phyloP scores from a whole-genome alignment of 2,113 vertebrate genomes.

The Petaurus breviceps region DNA sequence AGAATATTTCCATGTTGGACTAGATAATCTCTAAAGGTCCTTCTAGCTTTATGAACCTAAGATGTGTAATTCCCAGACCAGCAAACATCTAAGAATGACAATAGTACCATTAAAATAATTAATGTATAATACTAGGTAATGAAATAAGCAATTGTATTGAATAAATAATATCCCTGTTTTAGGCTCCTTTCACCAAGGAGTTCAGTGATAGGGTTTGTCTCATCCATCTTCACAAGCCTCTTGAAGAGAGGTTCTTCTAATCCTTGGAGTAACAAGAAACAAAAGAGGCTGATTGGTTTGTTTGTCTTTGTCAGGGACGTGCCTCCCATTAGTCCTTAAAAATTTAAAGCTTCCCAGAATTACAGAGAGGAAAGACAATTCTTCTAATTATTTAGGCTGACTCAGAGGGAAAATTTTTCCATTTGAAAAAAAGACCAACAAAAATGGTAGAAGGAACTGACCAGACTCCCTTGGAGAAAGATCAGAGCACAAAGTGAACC shows the following conservation, averaged over 20 bases:
- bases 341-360: background rate
- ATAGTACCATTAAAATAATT: background rate
- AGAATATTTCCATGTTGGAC: background rate
- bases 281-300: background rate
- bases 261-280: background rate
- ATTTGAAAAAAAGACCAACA: background rate
- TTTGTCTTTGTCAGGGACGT: background rate
- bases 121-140: background rate
- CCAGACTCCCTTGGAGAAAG: conserved; percentile 16
- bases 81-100: background rate
- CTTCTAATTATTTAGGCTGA: background rate
- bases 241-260: background rate
- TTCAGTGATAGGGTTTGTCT: background rate
- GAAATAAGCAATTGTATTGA: background rate
- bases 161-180: background rate
- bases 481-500: background rate
- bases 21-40: background rate
- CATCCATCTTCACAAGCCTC: background rate
- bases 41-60: background rate
- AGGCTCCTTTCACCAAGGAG: background rate
- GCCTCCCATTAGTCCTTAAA: background rate
- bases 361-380: background rate
- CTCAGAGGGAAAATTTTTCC: background rate
- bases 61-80: background rate
- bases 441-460: background rate